Conservation (phyloP, 2,113 vertebrate species). For the Albula goreensis region DNA sequence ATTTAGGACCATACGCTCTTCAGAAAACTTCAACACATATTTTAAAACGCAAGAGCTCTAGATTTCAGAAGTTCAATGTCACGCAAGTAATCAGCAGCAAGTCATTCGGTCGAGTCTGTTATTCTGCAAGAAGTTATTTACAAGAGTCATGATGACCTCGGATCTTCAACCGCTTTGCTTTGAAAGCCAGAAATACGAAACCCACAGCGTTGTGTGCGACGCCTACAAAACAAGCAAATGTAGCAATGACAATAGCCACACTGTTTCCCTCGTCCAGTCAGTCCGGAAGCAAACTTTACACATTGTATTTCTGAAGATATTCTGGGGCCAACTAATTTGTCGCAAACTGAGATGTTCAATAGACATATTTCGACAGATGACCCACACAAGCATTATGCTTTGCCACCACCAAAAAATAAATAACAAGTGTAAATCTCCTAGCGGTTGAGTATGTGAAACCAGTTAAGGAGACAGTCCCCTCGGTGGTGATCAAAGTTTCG, state of each 20-base stretch:
- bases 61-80: no score
- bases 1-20: no score
- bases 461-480: neutral
- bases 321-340: neutral
- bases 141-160: neutral
- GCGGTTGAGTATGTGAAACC: neutral
- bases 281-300: neutral
- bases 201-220: neutral
- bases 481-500: neutral
- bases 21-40: no score
- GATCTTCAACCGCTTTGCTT: neutral
- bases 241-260: neutral
- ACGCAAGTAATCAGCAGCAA: no score
- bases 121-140: no score
- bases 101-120: no score
- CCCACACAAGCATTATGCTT: neutral
- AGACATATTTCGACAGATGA: neutral
- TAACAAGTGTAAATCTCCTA: neutral
- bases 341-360: neutral
- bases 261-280: neutral
- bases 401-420: neutral
- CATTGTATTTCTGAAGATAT: neutral
- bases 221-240: neutral
- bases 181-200: neutral
- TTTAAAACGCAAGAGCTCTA: no score